Conservation (phyloP, 2,888 invertebrate species). For the Parelbella ahira region DNA sequence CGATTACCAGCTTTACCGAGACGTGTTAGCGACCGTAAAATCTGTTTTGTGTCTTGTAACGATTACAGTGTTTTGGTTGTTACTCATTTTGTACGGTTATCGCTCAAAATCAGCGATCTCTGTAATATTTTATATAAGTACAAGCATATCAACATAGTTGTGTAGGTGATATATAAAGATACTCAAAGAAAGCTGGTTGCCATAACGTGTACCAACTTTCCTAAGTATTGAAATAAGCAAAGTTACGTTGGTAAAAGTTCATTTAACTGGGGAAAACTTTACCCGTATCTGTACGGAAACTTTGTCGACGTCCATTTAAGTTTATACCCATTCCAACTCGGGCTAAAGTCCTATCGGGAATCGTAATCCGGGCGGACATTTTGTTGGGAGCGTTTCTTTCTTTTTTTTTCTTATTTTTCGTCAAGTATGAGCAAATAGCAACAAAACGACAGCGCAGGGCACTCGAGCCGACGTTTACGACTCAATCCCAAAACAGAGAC, state of each 20-base stretch:
- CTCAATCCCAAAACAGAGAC: conserved; percentile 73
- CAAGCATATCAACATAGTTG: no score
- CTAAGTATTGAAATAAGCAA: conserved; percentile 18
- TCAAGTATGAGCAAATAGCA: conserved; percentile 63
- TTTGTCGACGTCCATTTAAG: conserved; percentile 51
- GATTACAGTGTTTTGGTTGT: conserved; percentile 44
- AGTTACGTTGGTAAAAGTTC: conserved; percentile 25
- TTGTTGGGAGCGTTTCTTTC: conserved; percentile 41
- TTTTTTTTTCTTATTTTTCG: conserved; percentile 47
- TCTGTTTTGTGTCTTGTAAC: conserved; percentile 57
- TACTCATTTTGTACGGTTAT: conserved; percentile 47
- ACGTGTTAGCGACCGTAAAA: conserved; percentile 57
- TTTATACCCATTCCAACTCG: conserved; percentile 46
- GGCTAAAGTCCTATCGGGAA: conserved; percentile 44
- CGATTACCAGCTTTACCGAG: conserved; percentile 40
- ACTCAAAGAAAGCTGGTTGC: conserved; percentile 3
- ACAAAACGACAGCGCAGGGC: conserved; percentile 61
- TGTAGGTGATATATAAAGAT: no score
- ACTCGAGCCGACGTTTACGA: conserved; percentile 76
- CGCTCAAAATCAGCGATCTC: no score
- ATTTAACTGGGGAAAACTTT: conserved; percentile 50
- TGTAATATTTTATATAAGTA: no score
- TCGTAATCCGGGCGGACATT: conserved; percentile 49
- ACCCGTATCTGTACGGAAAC: conserved; percentile 41
- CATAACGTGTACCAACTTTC: conserved; percentile 14